Conservation (phyloP, 2,113 vertebrate species). For the chimpanzee (Pan troglodytes) region NHGRI_mPanTro3-v2.1_pri NC_072398.2:137522001-137522500, state of each 20-base stretch:
- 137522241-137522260: not conserved
- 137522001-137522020: not conserved
- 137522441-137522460: constrained; percentile 71
- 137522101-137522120: not conserved
- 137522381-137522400: not conserved
- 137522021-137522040: not conserved
- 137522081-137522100: not conserved
- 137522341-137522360: not conserved
- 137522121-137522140: not conserved
- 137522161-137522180: constrained; percentile 31
- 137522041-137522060: constrained; percentile 48
- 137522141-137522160: not conserved
- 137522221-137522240: not conserved
- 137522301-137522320: not conserved
- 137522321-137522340: not conserved
- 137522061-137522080: constrained; percentile 39
- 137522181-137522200: constrained; percentile 15
- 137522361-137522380: not conserved
- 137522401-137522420: not conserved
- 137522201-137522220: constrained; percentile 54
- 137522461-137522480: constrained; percentile 65
- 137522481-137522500: not conserved
- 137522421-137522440: constrained; percentile 53
- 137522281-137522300: not conserved
- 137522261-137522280: not conserved